Conservation (phyloP, 2,888 invertebrate species). For the Idaea dimidiata region DNA sequence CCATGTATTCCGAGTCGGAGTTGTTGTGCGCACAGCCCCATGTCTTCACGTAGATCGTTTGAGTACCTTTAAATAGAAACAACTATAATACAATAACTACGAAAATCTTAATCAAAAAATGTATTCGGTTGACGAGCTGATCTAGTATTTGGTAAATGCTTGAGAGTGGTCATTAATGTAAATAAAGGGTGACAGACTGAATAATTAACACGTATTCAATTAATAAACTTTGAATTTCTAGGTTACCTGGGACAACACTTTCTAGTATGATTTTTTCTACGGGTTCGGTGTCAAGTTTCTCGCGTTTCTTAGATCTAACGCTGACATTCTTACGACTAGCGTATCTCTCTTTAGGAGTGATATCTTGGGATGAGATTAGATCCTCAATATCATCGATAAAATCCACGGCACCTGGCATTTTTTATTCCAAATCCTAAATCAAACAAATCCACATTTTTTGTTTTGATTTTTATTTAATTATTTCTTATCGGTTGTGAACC, state of each 20-base stretch:
- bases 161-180: background rate
- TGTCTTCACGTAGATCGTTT: conserved; percentile 92
- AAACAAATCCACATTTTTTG: conserved; percentile 19
- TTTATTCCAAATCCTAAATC: conserved; percentile 23
- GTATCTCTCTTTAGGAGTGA: conserved; percentile 89
- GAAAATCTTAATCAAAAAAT: background rate
- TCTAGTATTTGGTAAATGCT: background rate
- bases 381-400: conserved; percentile 92
- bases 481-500: no score
- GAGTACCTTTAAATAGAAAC: conserved; percentile 83
- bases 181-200: background rate
- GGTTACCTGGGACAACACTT: conserved; percentile 82
- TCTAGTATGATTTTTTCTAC: conserved; percentile 75
- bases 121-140: background rate
- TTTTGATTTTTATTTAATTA: conserved; percentile 28
- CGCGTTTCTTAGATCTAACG: conserved; percentile 82
- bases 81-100: background rate
- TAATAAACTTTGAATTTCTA: conserved; percentile 30
- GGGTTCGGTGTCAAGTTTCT: conserved; percentile 46
- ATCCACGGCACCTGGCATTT: conserved; percentile 83
- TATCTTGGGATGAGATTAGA: conserved; percentile 89
- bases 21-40: conserved; percentile 99
- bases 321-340: conserved; percentile 85
- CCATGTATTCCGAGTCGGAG: conserved; percentile 99
- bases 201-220: background rate